Percentiles rank a stretch among this genome's conserved stretches.
phyloP scores from a whole-genome alignment of 2,888 invertebrate species.

The Phyllotreta striolata region DNA sequence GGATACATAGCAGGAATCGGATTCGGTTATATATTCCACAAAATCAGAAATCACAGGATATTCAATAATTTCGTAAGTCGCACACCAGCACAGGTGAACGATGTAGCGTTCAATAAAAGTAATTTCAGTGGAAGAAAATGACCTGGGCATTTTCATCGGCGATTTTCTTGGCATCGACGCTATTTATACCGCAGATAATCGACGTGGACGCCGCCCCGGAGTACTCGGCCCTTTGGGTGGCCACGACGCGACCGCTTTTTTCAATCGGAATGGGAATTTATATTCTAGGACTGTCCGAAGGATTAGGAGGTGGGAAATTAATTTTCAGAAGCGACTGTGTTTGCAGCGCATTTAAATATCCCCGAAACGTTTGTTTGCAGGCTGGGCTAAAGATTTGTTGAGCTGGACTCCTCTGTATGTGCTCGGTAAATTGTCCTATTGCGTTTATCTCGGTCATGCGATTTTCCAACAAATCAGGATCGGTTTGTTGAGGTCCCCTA shows the following conservation, averaged over 20 bases:
- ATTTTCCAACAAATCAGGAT: slow-evolving; percentile 35
- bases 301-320: slow-evolving; percentile 36
- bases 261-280: slow-evolving; percentile 34
- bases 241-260: slow-evolving; percentile 35
- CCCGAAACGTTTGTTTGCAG: slow-evolving; percentile 20
- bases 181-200: slow-evolving; percentile 18
- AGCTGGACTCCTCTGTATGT: slow-evolving; percentile 32
- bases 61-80: slow-evolving; percentile 42
- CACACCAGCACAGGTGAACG: not conserved
- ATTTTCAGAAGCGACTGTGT: not conserved
- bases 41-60: slow-evolving; percentile 38
- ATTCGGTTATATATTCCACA: slow-evolving; percentile 47
- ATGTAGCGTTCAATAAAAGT: not conserved
- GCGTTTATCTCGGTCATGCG: slow-evolving; percentile 34
- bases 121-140: slow-evolving; percentile 23
- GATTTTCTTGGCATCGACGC: slow-evolving; percentile 14
- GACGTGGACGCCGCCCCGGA: slow-evolving; percentile 28
- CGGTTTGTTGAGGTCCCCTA: slow-evolving; percentile 30
- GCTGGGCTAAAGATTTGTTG: slow-evolving; percentile 23
- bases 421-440: slow-evolving; percentile 36
- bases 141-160: slow-evolving; percentile 27
- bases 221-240: slow-evolving; percentile 37
- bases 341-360: not conserved
- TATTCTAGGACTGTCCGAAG: slow-evolving; percentile 34
- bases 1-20: slow-evolving; percentile 49